Base-by-base conservation (phyloP, 2,888 invertebrate genomes). In the Pachycephus smyrnensis region DNA sequence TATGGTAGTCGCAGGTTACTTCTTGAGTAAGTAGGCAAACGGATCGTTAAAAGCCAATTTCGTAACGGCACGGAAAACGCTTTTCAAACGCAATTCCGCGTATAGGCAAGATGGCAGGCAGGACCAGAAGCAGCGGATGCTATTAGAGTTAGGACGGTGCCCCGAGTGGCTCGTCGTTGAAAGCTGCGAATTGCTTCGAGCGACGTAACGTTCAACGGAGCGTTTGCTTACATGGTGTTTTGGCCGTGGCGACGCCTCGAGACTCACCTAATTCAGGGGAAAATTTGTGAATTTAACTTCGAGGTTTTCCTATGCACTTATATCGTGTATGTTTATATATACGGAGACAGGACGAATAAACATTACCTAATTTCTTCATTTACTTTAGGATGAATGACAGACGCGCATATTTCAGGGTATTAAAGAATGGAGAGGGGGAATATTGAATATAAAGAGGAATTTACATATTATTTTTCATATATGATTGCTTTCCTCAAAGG, bases 21-120 rank as follows among this genome's bases (percentile, higher is more conserved):
- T 15, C 40, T 40, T 6, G 40, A 40, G 15, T 40, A 40, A 40
- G 40, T 55, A 55, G 23, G 55, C 55, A 55, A 71, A 33, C 71
- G 71, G 33, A 31, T 71, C 30, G 71, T 71, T 71, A 71, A 71
- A 33, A 71, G 71, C 71, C 71, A 71, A 71, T 71, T 33, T 33
- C 71, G 71, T 55, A 55, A 71, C 31, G 71, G 71, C 11, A 71
- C 33, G 71, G 71, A 71, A 71, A 71, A 71, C 11, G 71, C 71
- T 23, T 55, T 55, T 23, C 9, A 55, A 55, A 55, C 55, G 55
- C 55, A 23, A 55, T 55, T 55, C 23, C 55, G 55, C 55, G 55
- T 55, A 2, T 55, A 55, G 55, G 55, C 55, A 55, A 23, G 55
- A 23, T 55, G 55, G 55, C 55, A 23, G 55, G 55, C 55, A 55